Base-by-base conservation (phyloP, 2,113 vertebrate genomes). In the Chrysemys picta region DNA sequence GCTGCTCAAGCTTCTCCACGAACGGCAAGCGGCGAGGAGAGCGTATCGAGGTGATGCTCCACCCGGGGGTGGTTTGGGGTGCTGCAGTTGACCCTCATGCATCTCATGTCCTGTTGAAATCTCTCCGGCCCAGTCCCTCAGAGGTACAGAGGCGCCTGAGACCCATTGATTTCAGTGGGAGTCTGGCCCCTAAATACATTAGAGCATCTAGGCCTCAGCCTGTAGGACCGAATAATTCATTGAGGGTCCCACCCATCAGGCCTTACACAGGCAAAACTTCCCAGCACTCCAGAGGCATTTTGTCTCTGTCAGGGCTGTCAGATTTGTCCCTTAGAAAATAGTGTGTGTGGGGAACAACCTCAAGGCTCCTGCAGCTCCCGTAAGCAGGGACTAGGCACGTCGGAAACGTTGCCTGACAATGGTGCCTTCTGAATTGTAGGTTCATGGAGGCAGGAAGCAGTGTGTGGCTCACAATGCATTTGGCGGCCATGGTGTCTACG, bases 1-100 rank as follows among this genome's bases (percentile, higher is more conserved):
- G 98, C 96, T 98, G 98, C 95, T 99, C 98, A 88, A 98, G 99
- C 96, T 97, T 98, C 82, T 97, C 98, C 42, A 97, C 52, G 45
- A 94, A 98, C 0, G 97, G 99, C 38, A 89, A 96, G 80, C 52
- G 95, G 69, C 95, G 89, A 22, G 99, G 99, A 16, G 98, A 99
- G 94, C 97, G 78, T 86, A 78, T 99, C n/a, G 94, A 98, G 92
- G 99, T 99, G 93, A 96, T 31, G 50, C 50, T 21, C 24, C 16
- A 42, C 31, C 0, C 0, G 1, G 12, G 10, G 29, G 19, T 6
- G 22, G 25, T 10, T 29, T 75, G 16, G 16, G 1, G 5, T 27
- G n/a, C 3, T 0, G 4, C 38, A 42, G n/a, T 14, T 42, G 45
- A 11, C 57, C 21, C 5, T 84, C 56, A 8, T 0, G 14, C 31